Conservation (phyloP, 2,113 vertebrate species). For the Marmota flaviventris region DNA sequence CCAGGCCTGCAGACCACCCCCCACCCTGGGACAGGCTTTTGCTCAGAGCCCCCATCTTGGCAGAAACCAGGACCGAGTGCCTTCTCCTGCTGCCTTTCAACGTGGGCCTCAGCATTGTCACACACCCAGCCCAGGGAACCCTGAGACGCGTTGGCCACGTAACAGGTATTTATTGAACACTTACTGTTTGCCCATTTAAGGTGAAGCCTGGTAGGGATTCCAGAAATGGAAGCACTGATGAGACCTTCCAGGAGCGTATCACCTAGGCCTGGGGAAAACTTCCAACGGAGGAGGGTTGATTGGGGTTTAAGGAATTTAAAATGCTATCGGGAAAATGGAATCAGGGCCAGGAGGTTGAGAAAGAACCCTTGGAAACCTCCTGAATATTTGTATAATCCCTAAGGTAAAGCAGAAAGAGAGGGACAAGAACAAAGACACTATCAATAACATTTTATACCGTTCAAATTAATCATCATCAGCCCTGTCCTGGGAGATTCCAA, state of each 20-base stretch:
- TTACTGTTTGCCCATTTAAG: slow-evolving; percentile 36
- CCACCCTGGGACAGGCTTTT: not conserved
- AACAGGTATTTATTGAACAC: slow-evolving; percentile 46
- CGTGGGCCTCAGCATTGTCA: not conserved
- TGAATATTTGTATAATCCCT: not conserved
- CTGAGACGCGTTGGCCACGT: not conserved
- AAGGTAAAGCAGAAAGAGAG: slow-evolving; percentile 34
- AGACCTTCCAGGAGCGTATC: not conserved
- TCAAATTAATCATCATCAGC: slow-evolving; percentile 50
- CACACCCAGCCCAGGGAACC: not conserved
- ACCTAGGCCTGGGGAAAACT: not conserved
- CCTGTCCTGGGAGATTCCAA: not conserved
- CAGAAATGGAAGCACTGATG: not conserved
- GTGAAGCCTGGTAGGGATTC: not conserved
- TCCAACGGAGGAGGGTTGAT: not conserved
- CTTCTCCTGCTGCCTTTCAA: not conserved
- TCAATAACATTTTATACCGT: slow-evolving; percentile 50
- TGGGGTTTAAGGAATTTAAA: slow-evolving; percentile 25
- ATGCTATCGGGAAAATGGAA: not conserved
- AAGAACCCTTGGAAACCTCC: not conserved
- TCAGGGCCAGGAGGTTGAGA: not conserved
- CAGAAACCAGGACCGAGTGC: not conserved
- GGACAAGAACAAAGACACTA: slow-evolving; percentile 36
- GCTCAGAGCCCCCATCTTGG: not conserved
- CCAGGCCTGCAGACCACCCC: not conserved